Evolutionary conservation across 2,797 vertebrate genomes (phyloP).

Genomic region (Acipenser transmontanus): DNA sequence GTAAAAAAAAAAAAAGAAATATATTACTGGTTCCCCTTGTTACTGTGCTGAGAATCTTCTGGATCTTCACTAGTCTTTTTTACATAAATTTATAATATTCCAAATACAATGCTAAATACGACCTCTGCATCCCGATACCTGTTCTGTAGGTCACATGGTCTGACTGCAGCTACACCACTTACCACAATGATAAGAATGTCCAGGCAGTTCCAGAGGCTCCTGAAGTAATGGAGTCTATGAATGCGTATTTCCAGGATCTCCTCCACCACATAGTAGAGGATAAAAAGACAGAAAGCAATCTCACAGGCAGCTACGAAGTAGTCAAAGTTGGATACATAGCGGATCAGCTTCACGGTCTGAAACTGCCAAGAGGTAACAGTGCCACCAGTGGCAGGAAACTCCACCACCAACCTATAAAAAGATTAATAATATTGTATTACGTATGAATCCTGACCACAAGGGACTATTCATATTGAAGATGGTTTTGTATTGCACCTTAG

Average conservation of each 20-base stretch:
- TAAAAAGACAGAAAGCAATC: slow-evolving; percentile 85
- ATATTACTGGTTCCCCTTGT: too few species aligned
- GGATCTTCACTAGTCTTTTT: too few species aligned
- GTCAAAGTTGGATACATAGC: slow-evolving; percentile 81
- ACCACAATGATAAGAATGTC: slow-evolving; percentile 84
- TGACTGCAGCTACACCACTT: slow-evolving; percentile 25
- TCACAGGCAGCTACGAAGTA: slow-evolving; percentile 89
- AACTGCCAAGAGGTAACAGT: slow-evolving; percentile 87
- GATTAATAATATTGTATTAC: too few species aligned
- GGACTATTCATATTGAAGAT: too few species aligned
- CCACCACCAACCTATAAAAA: slow-evolving; percentile 74
- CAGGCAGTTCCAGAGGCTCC: slow-evolving; percentile 90
- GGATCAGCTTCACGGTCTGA: slow-evolving; percentile 84
- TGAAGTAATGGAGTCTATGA: slow-evolving; percentile 85
- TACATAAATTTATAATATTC: too few species aligned
- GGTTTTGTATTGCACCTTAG: too few species aligned
- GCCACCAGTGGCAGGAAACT: slow-evolving; percentile 92
- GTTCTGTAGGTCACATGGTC: too few species aligned
- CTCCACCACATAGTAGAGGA: slow-evolving; percentile 91
- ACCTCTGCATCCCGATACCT: too few species aligned
- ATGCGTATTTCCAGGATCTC: slow-evolving; percentile 88
- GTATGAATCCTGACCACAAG: too few species aligned
- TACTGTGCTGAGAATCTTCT: too few species aligned
- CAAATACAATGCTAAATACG: too few species aligned
- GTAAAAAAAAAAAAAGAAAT: slow-evolving; percentile 16